Conservation (phyloP, 1,140 invertebrate species). For the Panulirus ornatus region DNA sequence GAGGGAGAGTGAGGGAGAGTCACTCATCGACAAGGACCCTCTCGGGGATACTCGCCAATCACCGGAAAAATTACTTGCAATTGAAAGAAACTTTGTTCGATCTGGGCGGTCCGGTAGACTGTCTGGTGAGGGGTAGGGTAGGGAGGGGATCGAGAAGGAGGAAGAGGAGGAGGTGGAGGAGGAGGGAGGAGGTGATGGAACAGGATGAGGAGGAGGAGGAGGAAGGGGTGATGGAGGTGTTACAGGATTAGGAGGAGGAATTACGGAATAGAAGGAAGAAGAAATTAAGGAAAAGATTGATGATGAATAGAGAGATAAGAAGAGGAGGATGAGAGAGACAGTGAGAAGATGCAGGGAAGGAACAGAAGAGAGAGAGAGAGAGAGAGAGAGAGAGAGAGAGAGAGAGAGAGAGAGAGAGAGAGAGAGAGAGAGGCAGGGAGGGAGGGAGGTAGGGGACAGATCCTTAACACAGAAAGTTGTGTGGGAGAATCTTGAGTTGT, state of each 20-base stretch:
- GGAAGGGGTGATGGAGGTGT: background rate
- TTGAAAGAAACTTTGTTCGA: conserved; percentile 45
- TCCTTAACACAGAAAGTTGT: too few species aligned
- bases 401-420: background rate
- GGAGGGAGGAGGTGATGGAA: background rate
- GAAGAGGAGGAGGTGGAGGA: background rate
- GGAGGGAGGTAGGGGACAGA: too few species aligned
- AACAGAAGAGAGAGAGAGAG: background rate
- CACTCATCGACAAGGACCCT: background rate
- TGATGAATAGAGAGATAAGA: too few species aligned
- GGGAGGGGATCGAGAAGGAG: background rate
- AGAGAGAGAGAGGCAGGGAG: background rate
- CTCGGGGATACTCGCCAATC: conserved; percentile 28
- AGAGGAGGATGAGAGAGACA: background rate
- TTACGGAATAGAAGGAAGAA: background rate
- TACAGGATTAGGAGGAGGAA: background rate
- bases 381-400: background rate
- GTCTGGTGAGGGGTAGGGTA: background rate
- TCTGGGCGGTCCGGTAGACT: background rate
- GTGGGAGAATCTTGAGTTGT: too few species aligned
- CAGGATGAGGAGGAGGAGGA: background rate
- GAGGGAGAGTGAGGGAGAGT: background rate
- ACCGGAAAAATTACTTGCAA: conserved; percentile 52
- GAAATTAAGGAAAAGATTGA: too few species aligned
- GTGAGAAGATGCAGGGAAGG: background rate